Conservation (phyloP, 2,888 invertebrate species). For the Hedya salicella region DNA sequence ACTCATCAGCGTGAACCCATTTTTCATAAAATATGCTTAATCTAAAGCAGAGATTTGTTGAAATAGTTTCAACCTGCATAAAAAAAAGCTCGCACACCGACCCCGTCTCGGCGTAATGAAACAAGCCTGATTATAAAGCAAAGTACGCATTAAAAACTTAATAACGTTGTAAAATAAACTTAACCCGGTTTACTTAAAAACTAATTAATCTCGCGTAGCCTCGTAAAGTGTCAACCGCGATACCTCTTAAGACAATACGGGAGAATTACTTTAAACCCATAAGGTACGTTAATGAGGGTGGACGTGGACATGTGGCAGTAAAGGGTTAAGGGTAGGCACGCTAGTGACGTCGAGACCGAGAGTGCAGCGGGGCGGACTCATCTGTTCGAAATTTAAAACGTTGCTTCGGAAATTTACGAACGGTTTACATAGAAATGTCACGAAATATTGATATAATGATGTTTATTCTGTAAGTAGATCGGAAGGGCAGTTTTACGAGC, state of each 20-base stretch:
- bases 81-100: background rate
- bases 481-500: no score
- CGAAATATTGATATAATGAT: no score
- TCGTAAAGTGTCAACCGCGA: constrained; percentile 27
- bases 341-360: background rate
- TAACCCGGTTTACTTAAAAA: constrained; percentile 9
- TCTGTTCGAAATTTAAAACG: no score
- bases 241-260: constrained; percentile 24
- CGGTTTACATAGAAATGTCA: no score
- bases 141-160: constrained; percentile 1
- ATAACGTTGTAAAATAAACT: constrained; percentile 7
- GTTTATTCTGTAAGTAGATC: no score
- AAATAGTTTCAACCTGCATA: background rate
- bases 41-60: background rate
- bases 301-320: background rate
- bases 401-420: no score
- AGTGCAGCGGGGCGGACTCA: no score
- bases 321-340: constrained; percentile 1
- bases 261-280: constrained; percentile 32
- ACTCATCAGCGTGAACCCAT: no score
- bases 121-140: background rate
- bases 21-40: background rate
- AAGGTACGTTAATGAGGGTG: constrained; percentile 38
- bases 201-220: constrained; percentile 13
- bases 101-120: background rate